Base-by-base conservation (phyloP, 2,113 vertebrate genomes). In the Ursus arctos region DNA sequence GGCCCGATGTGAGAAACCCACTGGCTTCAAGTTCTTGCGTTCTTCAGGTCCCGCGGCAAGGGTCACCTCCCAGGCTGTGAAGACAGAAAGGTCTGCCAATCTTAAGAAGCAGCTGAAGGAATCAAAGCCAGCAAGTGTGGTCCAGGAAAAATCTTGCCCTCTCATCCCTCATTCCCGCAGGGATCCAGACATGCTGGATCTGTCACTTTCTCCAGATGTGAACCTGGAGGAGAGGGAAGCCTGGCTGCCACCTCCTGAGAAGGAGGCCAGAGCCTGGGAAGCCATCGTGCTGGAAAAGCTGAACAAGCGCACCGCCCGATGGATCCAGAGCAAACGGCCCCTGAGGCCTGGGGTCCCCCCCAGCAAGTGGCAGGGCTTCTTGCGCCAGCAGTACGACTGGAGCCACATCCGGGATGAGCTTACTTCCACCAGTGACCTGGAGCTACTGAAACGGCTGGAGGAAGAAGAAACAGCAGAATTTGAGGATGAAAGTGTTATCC, bases 331-430 rank as follows among this genome's bases (percentile, higher is more conserved):
- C 93, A 98, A 98, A 69, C 93, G 95, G 47, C 92, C 95, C 0
- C 22, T 4, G 1, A 96, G 65, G 90, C 69, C 67, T 4, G 97
- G 97, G 33, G 92, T 77, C 2, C 74, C 79, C 47, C 96, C 98
- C 63, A 94, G 80, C 71, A 98, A 95, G 33, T 97, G 97, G 84
- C 97, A 97, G 72, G 59, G 21, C 24, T 97, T 98, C 80, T 61
- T 98, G 81, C 96, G 49, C 36, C 98, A 98, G 67, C 98, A 98
- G 36, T 98, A 98, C 0, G 98, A 98, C 94, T 98, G 98, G 94
- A 97, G 97, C 84, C 98, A 97, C 51, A 97, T 98, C 72, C 91
- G 86, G 24, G 98, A 99, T 24, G 99, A 98, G n/a, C 98, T 97
- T 55, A 98, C 97, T 93, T 96, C 93, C 1, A 55, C 95, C 79